Evolutionary conservation across 1,140 invertebrate genomes (phyloP).

Genomic region (Rhizoglyphus robini): DNA sequence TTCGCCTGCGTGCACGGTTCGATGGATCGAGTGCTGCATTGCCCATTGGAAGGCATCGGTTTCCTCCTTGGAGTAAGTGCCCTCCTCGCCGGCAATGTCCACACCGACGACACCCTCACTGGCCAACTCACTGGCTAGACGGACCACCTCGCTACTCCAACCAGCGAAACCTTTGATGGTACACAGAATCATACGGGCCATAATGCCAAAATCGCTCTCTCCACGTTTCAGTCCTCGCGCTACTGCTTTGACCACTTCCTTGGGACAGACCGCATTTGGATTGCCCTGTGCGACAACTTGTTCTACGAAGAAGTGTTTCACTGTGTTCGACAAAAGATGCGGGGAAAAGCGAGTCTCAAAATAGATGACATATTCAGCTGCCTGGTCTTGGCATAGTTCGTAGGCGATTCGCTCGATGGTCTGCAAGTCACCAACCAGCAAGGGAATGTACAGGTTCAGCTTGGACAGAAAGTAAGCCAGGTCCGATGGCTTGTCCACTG

Average conservation of each 20-base stretch:
- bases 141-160: constrained; percentile 38
- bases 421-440: constrained; percentile 36
- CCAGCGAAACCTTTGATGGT: constrained; percentile 36
- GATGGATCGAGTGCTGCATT: constrained; percentile 36
- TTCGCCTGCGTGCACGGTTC: constrained; percentile 49
- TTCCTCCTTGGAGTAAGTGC: constrained; percentile 20
- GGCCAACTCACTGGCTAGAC: constrained; percentile 38
- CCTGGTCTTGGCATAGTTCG: constrained; percentile 46
- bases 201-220: constrained; percentile 39
- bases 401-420: constrained; percentile 44
- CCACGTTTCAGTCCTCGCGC: constrained; percentile 38
- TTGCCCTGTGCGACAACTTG: constrained; percentile 14
- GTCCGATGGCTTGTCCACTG: constrained; percentile 29
- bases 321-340: constrained; percentile 35
- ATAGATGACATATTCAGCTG: constrained; percentile 40
- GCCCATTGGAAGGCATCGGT: constrained; percentile 27
- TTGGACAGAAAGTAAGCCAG: constrained; percentile 33
- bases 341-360: constrained; percentile 45
- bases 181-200: constrained; percentile 39
- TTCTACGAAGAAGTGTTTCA: constrained; percentile 23
- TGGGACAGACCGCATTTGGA: constrained; percentile 27
- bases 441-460: constrained; percentile 31
- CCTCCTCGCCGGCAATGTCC: constrained; percentile 44
- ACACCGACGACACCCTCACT: constrained; percentile 44
- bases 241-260: constrained; percentile 38